Evolutionary conservation across 2,113 vertebrate genomes (phyloP).

Genomic region (Corythaeola cristata): DNA sequence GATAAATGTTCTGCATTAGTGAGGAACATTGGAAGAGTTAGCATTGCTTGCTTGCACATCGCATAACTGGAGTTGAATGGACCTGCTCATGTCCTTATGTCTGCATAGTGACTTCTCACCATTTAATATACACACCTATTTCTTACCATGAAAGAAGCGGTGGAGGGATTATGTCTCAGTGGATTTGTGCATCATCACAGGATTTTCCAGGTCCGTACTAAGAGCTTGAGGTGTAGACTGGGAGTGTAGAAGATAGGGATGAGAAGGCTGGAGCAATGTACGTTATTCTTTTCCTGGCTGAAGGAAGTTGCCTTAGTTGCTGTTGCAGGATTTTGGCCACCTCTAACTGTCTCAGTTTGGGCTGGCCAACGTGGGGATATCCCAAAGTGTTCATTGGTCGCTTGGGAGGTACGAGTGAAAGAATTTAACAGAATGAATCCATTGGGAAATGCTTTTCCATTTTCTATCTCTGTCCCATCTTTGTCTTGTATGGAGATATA

Average conservation of each 20-base stretch:
- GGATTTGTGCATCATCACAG: neutral
- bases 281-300: neutral
- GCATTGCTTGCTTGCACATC: neutral
- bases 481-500: neutral
- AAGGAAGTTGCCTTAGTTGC: neutral
- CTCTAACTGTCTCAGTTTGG: neutral
- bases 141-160: neutral
- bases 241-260: neutral
- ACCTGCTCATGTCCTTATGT: neutral
- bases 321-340: neutral
- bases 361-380: neutral
- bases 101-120: neutral
- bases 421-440: neutral
- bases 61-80: neutral
- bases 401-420: neutral
- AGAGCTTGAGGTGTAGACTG: neutral
- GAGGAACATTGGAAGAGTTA: neutral
- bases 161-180: neutral
- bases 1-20: neutral
- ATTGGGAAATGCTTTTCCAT: neutral
- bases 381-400: accelerated
- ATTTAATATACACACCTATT: neutral
- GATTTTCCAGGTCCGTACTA: neutral
- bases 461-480: neutral
- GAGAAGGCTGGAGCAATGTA: too few species aligned